These are phyloP conservation scores for Vanessa tameamea DNA, from an alignment of 1,140 invertebrate species.

Conservation along the genomic window DNA sequence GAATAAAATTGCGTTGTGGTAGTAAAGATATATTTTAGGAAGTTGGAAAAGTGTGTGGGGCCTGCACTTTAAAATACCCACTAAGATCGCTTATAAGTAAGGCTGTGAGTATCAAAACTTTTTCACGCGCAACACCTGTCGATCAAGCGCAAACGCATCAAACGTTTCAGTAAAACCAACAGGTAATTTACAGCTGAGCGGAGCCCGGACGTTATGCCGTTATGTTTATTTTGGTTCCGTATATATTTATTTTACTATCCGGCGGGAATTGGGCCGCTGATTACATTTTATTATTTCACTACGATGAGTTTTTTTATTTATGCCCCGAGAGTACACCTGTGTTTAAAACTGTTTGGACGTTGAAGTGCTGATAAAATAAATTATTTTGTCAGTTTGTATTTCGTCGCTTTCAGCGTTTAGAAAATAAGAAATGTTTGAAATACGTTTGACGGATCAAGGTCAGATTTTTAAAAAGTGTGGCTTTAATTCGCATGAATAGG, in stretches of 20 bases:
- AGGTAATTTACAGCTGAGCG: slow-evolving; percentile 66
- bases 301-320: slow-evolving; percentile 38
- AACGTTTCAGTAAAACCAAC: slow-evolving; percentile 75
- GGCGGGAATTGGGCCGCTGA: slow-evolving; percentile 53
- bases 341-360: slow-evolving; percentile 42
- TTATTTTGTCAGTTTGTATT: slow-evolving; percentile 32
- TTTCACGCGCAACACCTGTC: slow-evolving; percentile 43
- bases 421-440: not conserved
- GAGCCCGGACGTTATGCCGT: slow-evolving; percentile 44
- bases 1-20: too few relatives aligned
- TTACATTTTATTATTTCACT: slow-evolving; percentile 70
- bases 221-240: slow-evolving; percentile 70
- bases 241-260: slow-evolving; percentile 70
- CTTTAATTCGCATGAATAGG: not conserved
- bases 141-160: slow-evolving; percentile 72
- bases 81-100: not conserved
- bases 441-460: not conserved
- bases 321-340: slow-evolving; percentile 44
- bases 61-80: too few relatives aligned
- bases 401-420: slow-evolving; percentile 21
- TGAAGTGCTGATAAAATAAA: slow-evolving; percentile 36
- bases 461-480: not conserved
- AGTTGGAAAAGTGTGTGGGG: too few relatives aligned
- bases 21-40: too few relatives aligned
- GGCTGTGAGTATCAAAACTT: slow-evolving; percentile 43